Evolutionary conservation across 2,888 invertebrate genomes (phyloP), one percentile per base, ranked within the genome.

Genomic region (Leptura quadrifasciata): DNA sequence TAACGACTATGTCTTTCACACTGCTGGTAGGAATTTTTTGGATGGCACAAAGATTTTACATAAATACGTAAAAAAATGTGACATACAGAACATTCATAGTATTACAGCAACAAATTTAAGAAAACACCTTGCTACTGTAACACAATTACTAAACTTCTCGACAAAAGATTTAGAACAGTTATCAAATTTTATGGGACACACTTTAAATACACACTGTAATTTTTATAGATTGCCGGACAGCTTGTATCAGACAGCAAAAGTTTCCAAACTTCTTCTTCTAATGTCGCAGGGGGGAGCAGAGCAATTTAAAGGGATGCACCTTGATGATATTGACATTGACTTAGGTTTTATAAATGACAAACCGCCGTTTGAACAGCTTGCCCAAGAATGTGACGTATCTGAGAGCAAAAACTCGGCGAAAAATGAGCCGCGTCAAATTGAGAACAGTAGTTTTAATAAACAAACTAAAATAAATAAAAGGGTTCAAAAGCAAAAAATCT

Each of bases 141-240:
- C 78, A 10, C 83, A 84, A 76, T 15, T 83, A 35, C 78, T 83
- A 39, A 77, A 75, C 39, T 78, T 84, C 80, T 58, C 75, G 10
- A 78, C 80, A 58, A 76, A 69, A 17, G 82, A 82, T 47, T 55
- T 81, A 12, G 82, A 83, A 55, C 83, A 83, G 65, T 61, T 83
- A 15, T 76, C 81, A 2, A 74, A 65, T 2, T 84, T 83, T 67
- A 83, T 84, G 82, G 81, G 80, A 15, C 83, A 83, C 52, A 79
- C 81, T 10, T 0, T 72, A 15, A 77, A 72, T 17, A 70, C 76
- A 3, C 81, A 83, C 75, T 72, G 68, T 74, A 24, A 57, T n/a
- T 76, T 74, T 31, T 81, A 82, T 68, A 72, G 80, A 24, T 58
- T 81, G 39, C 17, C 64, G 39, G 63, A 74, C 21, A 80, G 4